These are phyloP conservation scores for Argyresthia albistria DNA, from an alignment of 2,888 invertebrate species.

Conservation along the genomic window DNA sequence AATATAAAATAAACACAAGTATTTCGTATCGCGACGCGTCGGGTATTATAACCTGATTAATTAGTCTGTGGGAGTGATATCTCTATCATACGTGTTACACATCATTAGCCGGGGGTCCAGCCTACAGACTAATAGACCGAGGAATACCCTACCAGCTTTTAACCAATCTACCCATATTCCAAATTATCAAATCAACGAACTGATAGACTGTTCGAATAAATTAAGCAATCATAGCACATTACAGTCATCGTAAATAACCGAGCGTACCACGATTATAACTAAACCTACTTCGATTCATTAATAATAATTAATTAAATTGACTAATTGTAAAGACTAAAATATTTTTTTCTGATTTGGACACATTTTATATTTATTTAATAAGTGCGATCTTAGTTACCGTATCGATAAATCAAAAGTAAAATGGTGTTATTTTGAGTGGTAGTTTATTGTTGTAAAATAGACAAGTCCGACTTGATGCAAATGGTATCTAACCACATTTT, in stretches of 20 bases:
- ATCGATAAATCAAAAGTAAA: slow-evolving; percentile 12
- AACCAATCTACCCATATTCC: slow-evolving; percentile 50
- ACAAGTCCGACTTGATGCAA: slow-evolving; percentile 22
- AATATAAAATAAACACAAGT: too few species aligned
- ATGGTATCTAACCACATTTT: slow-evolving; percentile 30
- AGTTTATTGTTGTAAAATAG: slow-evolving; percentile 31
- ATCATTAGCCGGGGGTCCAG: too few species aligned
- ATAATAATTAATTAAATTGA: slow-evolving; percentile 39
- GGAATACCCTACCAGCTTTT: slow-evolving; percentile 11
- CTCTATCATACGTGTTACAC: too few species aligned
- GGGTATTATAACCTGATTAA: too few species aligned
- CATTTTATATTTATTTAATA: slow-evolving; percentile 10
- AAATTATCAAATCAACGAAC: slow-evolving; percentile 20
- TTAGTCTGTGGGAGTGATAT: too few species aligned
- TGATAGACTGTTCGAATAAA: neutral
- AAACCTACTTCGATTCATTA: slow-evolving; percentile 47
- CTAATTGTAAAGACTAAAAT: slow-evolving; percentile 48
- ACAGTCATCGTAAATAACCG: neutral
- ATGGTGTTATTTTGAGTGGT: slow-evolving; percentile 25
- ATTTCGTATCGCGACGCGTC: too few species aligned
- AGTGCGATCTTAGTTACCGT: slow-evolving; percentile 1
- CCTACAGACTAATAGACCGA: too few species aligned
- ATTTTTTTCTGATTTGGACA: slow-evolving; percentile 45
- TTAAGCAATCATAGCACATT: neutral
- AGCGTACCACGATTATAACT: slow-evolving; percentile 37